These are phyloP conservation scores for Pangasius larnaudii DNA, from an alignment of 2,797 vertebrate species.

Conservation along the genomic window DNA sequence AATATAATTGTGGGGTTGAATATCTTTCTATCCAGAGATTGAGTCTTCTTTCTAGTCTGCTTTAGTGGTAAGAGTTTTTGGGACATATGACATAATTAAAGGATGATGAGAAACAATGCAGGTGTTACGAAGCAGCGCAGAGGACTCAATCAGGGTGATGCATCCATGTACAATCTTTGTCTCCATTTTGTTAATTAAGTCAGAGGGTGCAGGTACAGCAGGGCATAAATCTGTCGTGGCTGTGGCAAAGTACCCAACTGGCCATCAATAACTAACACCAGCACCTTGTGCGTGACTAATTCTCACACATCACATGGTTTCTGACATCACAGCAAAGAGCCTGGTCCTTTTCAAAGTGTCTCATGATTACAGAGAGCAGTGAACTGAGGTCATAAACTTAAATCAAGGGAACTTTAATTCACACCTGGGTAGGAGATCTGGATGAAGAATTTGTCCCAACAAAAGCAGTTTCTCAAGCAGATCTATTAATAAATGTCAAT, in stretches of 20 bases:
- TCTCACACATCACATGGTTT: slow-evolving; percentile 52
- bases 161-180: slow-evolving; percentile 59
- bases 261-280: slow-evolving; percentile 73
- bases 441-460: background rate
- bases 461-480: background rate
- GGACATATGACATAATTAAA: background rate
- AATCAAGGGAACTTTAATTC: background rate
- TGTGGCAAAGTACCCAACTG: slow-evolving; percentile 47
- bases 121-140: background rate
- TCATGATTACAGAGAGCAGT: slow-evolving; percentile 38
- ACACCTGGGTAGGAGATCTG: background rate
- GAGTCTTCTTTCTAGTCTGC: background rate
- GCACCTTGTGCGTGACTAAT: slow-evolving; percentile 72
- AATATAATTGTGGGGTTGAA: background rate
- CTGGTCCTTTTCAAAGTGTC: slow-evolving; percentile 7
- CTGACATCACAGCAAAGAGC: slow-evolving; percentile 41
- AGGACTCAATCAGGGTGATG: slow-evolving; percentile 45
- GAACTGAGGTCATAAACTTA: slow-evolving; percentile 10
- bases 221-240: slow-evolving; percentile 64
- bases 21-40: background rate
- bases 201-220: slow-evolving; percentile 33
- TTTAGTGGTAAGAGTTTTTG: background rate
- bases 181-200: slow-evolving; percentile 73
- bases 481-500: background rate
- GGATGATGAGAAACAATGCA: background rate